These are phyloP conservation scores for Cataglyphis livida DNA, from an alignment of 2,888 invertebrate genomes.

Conservation along the genomic window DNA sequence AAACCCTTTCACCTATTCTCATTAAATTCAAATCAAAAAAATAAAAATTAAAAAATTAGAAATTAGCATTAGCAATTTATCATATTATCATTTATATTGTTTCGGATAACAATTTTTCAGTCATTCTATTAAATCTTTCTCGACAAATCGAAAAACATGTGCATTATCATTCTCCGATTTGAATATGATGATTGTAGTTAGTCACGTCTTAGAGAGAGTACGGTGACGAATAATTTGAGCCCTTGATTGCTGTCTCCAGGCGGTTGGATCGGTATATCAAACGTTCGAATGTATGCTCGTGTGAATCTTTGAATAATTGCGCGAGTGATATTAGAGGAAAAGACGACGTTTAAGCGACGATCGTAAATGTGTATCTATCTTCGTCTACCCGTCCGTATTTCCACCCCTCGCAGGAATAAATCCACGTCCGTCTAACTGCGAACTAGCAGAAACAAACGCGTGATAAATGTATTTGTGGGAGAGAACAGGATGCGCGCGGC, in stretches of 20 bases:
- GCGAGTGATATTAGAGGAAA: conserved; percentile 43
- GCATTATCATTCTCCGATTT: conserved; percentile 17
- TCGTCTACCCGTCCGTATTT: conserved; percentile 57
- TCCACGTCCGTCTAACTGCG: conserved; percentile 61
- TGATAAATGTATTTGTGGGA: conserved; percentile 62
- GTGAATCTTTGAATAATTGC: conserved; percentile 51
- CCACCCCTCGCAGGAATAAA: conserved; percentile 55
- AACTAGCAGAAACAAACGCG: conserved; percentile 59
- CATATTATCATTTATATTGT: too few relatives aligned
- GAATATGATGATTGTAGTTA: conserved; percentile 14
- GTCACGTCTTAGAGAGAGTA: conserved; percentile 10
- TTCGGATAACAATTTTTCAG: neutral
- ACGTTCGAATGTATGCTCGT: conserved; percentile 25
- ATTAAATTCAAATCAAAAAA: too few relatives aligned
- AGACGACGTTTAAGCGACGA: conserved; percentile 50
- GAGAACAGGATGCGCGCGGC: conserved; percentile 33
- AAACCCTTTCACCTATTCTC: too few relatives aligned
- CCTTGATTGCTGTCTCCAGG: conserved; percentile 41
- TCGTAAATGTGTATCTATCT: conserved; percentile 62
- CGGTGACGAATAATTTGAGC: conserved; percentile 36
- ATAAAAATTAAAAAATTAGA: too few relatives aligned
- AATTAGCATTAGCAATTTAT: neutral
- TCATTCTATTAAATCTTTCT: neutral
- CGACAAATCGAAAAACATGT: conserved; percentile 26
- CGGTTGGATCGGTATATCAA: conserved; percentile 19